Percentiles rank a stretch among this genome's conserved stretches.
phyloP scores from a whole-genome alignment of 1,140 invertebrate genomes.

The Notospermus geniculatus region DNA sequence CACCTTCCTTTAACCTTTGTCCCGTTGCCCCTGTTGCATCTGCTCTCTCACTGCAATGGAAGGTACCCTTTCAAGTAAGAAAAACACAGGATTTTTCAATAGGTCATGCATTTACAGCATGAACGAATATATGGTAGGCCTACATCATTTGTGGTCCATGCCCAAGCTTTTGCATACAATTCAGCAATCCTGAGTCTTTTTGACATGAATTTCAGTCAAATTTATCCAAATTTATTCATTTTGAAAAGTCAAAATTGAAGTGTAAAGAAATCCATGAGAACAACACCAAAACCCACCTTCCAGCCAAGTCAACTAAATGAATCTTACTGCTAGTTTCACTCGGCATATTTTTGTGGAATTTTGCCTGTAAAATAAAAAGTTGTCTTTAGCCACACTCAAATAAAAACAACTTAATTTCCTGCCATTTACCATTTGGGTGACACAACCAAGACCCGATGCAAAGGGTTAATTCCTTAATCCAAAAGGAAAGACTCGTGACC shows the following conservation, averaged over 20 bases:
- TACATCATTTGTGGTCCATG: not conserved
- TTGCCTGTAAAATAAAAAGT: conserved; percentile 42
- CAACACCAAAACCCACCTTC: conserved; percentile 56
- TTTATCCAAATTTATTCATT: too few species aligned
- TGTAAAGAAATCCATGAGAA: too few species aligned
- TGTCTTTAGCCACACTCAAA: conserved; percentile 15
- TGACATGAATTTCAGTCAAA: too few species aligned
- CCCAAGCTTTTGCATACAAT: not conserved
- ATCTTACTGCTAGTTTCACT: conserved; percentile 64
- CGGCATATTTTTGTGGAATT: conserved; percentile 58
- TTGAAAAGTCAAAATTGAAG: too few species aligned
- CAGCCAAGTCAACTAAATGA: conserved; percentile 69
- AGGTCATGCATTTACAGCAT: conserved; percentile 8
- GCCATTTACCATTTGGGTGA: too few species aligned
- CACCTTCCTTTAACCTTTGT: conserved; percentile 77
- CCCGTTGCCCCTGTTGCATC: conserved; percentile 60
- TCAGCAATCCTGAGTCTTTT: too few species aligned
- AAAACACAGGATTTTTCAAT: conserved; percentile 56
- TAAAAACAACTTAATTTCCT: too few species aligned
- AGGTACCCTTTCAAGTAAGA: too few species aligned
- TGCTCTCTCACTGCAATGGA: conserved; percentile 64
- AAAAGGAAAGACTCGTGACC: conserved; percentile 24
- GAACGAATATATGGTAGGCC: not conserved
- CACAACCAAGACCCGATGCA: too few species aligned
- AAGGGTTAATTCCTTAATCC: too few species aligned